Evolutionary conservation across 1,140 invertebrate species (phyloP).

Genomic region (Belonocnema kinseyi): DNA sequence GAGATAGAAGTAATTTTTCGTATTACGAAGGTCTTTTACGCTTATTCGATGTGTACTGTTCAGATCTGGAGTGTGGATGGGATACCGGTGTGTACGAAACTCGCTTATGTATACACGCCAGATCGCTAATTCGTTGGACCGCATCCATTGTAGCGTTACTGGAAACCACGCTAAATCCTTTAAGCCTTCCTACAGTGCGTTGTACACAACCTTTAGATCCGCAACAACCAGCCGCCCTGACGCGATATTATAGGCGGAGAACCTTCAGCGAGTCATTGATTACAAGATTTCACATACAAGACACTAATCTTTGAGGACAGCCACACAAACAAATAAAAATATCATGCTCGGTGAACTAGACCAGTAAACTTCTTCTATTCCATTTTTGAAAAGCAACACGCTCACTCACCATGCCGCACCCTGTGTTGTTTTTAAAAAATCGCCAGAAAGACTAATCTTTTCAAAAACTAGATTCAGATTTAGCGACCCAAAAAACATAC

Average conservation of each 20-base stretch:
- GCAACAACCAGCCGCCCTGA: slow-evolving; percentile 25
- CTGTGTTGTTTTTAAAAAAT: too few relatives aligned
- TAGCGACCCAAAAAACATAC: too few relatives aligned
- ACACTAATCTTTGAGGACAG: slow-evolving; percentile 8
- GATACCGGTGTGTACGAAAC: slow-evolving; percentile 4
- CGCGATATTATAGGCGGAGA: slow-evolving; percentile 33
- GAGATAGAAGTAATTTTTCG: not conserved
- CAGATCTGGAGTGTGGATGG: slow-evolving; percentile 17
- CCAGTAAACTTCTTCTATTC: too few relatives aligned
- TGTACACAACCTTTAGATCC: slow-evolving; percentile 40
- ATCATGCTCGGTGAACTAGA: too few relatives aligned
- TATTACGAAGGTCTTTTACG: not conserved
- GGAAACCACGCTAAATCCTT: slow-evolving; percentile 52
- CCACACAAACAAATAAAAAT: not conserved
- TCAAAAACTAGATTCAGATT: too few relatives aligned
- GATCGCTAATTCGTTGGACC: slow-evolving; percentile 55
- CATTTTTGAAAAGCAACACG: too few relatives aligned
- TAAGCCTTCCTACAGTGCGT: slow-evolving; percentile 45
- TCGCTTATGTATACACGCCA: slow-evolving; percentile 43
- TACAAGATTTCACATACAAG: slow-evolving; percentile 30
- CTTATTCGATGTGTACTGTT: not conserved
- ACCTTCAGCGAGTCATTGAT: slow-evolving; percentile 36
- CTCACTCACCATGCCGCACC: too few relatives aligned
- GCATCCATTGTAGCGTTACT: slow-evolving; percentile 49
- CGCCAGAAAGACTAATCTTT: too few relatives aligned